phyloP scores from a whole-genome alignment of 1,140 invertebrate species.

The Drosophila triauraria region DNA sequence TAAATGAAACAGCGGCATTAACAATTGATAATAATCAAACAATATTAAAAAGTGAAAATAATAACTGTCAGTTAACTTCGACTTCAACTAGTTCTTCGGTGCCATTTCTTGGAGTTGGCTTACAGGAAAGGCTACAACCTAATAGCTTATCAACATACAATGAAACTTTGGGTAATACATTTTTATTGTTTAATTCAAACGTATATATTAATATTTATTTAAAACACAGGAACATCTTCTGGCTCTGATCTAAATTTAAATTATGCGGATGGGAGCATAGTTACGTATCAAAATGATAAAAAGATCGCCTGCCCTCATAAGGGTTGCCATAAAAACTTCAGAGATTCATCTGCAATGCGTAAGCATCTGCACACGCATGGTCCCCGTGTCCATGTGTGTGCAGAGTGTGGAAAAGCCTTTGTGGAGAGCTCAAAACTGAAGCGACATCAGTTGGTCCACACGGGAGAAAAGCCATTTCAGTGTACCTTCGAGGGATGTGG shows the following conservation, averaged over 20 bases:
- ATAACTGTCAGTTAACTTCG: constrained; percentile 13
- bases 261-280: constrained; percentile 10
- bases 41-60: constrained; percentile 20
- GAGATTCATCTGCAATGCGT: constrained; percentile 98
- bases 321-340: constrained; percentile 98
- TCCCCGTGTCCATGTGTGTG: constrained; percentile 98
- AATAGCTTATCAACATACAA: constrained; percentile 20
- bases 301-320: constrained; percentile 96
- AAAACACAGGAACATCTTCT: constrained; percentile 9
- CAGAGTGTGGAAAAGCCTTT: constrained; percentile 99
- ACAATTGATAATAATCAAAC: constrained; percentile 38
- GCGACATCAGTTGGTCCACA: constrained; percentile 96
- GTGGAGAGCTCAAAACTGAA: constrained; percentile 99
- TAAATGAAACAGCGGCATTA: constrained; percentile 10
- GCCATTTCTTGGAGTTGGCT: constrained; percentile 8
- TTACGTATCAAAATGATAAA: constrained; percentile 54
- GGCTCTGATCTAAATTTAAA: constrained; percentile 13
- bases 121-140: constrained; percentile 14
- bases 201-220: neutral
- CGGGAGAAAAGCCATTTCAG: constrained; percentile 98
- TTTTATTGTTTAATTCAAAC: neutral
- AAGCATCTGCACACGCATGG: constrained; percentile 99
- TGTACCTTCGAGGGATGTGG: constrained; percentile 99
- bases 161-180: constrained; percentile 23
- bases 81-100: constrained; percentile 20